Evolutionary conservation across 2,113 vertebrate species (phyloP).

Genomic region (Catagonus wagneri): DNA sequence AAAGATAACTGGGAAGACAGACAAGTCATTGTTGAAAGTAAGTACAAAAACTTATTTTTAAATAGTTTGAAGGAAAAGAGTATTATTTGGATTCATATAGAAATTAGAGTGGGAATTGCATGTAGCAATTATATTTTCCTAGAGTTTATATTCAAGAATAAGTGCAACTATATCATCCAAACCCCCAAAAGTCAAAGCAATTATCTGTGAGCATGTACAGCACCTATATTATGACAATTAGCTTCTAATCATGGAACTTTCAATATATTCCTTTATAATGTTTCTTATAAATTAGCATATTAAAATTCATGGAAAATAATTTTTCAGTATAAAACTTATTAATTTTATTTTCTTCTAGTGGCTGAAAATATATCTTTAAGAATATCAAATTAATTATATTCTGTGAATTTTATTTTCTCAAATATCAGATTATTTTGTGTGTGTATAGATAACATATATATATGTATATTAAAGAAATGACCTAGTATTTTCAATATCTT

Average conservation of each 20-base stretch:
- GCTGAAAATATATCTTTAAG: background rate
- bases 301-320: background rate
- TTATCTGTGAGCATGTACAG: background rate
- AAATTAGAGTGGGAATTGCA: constrained; percentile 12
- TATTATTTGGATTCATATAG: background rate
- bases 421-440: background rate
- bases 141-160: constrained; percentile 33
- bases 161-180: background rate
- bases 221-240: background rate
- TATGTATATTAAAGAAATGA: background rate
- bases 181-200: background rate
- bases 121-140: background rate
- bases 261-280: background rate
- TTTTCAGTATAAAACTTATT: background rate
- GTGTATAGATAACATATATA: background rate
- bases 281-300: background rate
- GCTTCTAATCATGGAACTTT: background rate
- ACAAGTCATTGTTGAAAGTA: constrained; percentile 95
- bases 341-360: background rate
- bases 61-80: accelerated
- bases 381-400: background rate
- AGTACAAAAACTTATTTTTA: constrained; percentile 83
- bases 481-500: background rate
- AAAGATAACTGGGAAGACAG: constrained; percentile 97
- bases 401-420: constrained; percentile 10